Percentiles rank a stretch among this genome's conserved stretches.
Conservation (phyloP, 2,113 vertebrate genomes). For the Oreotragus oreotragus region DNA sequence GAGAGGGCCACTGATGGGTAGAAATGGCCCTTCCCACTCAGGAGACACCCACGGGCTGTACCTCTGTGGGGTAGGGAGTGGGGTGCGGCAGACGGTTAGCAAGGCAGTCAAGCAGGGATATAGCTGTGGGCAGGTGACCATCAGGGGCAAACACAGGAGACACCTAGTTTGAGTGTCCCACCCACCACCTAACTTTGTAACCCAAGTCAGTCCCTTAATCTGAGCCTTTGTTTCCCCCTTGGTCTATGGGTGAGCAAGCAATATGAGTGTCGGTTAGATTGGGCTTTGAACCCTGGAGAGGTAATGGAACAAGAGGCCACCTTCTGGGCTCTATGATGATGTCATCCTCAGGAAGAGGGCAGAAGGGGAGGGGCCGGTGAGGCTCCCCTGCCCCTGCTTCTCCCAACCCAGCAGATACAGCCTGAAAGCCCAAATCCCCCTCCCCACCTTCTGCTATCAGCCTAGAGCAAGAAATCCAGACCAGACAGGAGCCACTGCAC, state of each 20-base stretch:
- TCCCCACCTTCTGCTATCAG: too few relatives aligned
- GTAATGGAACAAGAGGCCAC: not conserved
- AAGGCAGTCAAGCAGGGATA: not conserved
- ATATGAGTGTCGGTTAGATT: too few relatives aligned
- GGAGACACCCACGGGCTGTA: not conserved
- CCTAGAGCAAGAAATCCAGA: not conserved
- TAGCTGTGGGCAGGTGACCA: not conserved
- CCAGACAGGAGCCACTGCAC: not conserved
- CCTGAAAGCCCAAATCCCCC: not conserved
- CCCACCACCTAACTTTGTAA: not conserved
- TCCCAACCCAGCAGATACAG: not conserved
- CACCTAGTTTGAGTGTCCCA: not conserved
- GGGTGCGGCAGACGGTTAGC: not conserved
- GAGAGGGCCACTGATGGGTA: not conserved
- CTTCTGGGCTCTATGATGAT: not conserved
- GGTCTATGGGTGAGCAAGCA: not conserved
- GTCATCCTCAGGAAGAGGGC: too few relatives aligned
- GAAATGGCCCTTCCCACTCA: not conserved
- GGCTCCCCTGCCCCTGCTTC: fast-evolving
- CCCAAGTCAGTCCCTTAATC: not conserved
- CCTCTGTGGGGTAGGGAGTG: not conserved
- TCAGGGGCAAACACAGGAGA: not conserved
- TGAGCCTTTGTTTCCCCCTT: not conserved
- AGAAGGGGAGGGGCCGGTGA: too few relatives aligned
- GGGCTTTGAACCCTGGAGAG: not conserved